Conservation (phyloP, 2,797 vertebrate species). For the Micropoecilia bifurca region DNA sequence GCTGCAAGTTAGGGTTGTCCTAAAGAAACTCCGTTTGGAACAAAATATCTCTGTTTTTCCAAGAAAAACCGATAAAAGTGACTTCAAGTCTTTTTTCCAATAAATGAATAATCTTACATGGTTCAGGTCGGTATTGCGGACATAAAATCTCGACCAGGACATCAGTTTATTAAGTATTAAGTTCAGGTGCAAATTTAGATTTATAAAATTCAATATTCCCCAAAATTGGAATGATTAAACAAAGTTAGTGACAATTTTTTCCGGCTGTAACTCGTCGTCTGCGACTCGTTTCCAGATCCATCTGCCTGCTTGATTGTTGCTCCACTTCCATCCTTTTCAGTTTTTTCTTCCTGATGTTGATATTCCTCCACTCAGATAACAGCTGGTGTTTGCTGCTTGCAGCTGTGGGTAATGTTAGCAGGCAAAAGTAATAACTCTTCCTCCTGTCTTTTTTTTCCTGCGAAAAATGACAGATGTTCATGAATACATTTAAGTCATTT, state of each 20-base stretch:
- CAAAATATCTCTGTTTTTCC: background rate
- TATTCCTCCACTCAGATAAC: slow-evolving; percentile 23
- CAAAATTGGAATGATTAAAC: background rate
- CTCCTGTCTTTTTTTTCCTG: slow-evolving; percentile 27
- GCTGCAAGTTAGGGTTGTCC: background rate
- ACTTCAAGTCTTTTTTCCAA: background rate
- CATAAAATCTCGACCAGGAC: background rate
- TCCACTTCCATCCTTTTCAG: slow-evolving; percentile 5
- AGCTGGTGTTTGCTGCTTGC: slow-evolving; percentile 38
- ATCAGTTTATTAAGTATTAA: background rate
- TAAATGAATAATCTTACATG: too few relatives aligned
- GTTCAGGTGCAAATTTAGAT: background rate
- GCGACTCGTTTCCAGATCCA: background rate
- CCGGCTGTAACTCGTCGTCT: background rate
- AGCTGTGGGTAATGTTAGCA: slow-evolving; percentile 24
- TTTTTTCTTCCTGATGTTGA: slow-evolving; percentile 4
- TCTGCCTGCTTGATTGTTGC: background rate
- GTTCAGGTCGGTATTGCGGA: background rate
- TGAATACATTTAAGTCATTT: background rate
- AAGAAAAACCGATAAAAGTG: background rate
- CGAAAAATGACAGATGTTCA: slow-evolving; percentile 4
- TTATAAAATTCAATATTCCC: background rate
- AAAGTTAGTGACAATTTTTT: background rate
- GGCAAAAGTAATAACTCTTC: slow-evolving; percentile 19
- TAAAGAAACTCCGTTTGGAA: background rate